phyloP scores from a whole-genome alignment of 2,888 invertebrate species.

The Selenia dentaria region DNA sequence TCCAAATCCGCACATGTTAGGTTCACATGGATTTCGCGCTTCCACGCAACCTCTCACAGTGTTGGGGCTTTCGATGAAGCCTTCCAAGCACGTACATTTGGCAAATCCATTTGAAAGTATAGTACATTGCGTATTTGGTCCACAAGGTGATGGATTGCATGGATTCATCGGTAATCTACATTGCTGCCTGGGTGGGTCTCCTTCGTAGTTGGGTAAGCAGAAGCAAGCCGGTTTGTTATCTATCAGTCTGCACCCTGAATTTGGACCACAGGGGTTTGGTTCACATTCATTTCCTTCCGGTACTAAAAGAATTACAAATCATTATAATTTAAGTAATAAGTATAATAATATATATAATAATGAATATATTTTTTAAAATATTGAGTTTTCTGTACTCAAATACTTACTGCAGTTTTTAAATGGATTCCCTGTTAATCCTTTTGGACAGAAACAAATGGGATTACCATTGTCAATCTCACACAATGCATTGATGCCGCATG shows the following conservation, averaged over 20 bases:
- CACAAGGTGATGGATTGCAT: conserved; percentile 94
- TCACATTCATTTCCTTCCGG: conserved; percentile 94
- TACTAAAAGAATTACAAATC: conserved; percentile 81
- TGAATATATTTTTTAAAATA: too few relatives aligned
- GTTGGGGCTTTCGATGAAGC: conserved; percentile 94
- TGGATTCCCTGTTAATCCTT: conserved; percentile 95
- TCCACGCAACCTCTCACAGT: conserved; percentile 94
- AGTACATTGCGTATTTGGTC: conserved; percentile 94
- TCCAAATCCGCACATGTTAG: conserved; percentile 91
- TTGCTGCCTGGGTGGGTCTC: conserved; percentile 89
- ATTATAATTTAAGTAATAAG: conserved; percentile 13
- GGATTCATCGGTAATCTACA: conserved; percentile 91
- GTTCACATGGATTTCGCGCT: conserved; percentile 91
- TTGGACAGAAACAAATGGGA: conserved; percentile 95
- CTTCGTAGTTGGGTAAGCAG: conserved; percentile 94
- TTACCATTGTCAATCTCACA: conserved; percentile 94
- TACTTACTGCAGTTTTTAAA: conserved; percentile 95
- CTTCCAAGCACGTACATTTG: conserved; percentile 93
- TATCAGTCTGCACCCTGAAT: conserved; percentile 92
- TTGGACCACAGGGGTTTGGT: conserved; percentile 93
- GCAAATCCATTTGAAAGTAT: conserved; percentile 91
- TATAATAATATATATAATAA: neutral
- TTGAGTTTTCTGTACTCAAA: neutral
- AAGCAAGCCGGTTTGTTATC: conserved; percentile 92
- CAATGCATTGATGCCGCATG: conserved; percentile 93